Conservation (phyloP, 2,888 invertebrate genomes). For the Blastobasis adustella region DNA sequence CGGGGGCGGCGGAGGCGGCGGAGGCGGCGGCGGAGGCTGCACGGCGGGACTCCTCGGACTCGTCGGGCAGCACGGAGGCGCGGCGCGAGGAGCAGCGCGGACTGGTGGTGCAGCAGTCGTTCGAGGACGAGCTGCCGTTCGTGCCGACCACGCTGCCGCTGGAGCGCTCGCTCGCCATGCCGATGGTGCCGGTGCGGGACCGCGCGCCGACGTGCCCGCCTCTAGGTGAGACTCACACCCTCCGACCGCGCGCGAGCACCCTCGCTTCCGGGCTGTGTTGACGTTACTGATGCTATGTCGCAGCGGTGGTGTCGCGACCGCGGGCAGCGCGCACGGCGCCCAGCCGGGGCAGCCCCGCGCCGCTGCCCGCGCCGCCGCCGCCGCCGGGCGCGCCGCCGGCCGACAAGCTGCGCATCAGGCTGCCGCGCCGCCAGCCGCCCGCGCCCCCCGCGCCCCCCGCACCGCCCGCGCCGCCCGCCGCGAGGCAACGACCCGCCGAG, state of each 20-base stretch:
- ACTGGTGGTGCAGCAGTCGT: slow-evolving; percentile 87
- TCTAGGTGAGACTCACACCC: not conserved
- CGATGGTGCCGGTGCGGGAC: slow-evolving; percentile 83
- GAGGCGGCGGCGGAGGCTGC: slow-evolving; percentile 17
- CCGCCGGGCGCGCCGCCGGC: slow-evolving; percentile 24
- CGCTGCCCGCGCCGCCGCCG: slow-evolving; percentile 22
- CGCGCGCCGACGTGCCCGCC: slow-evolving; percentile 39
- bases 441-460: slow-evolving; percentile 33
- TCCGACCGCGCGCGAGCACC: slow-evolving; percentile 7
- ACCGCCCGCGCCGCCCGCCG: slow-evolving; percentile 20
- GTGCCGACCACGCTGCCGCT: slow-evolving; percentile 92
- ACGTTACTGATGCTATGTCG: slow-evolving; percentile 6
- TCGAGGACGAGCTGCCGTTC: slow-evolving; percentile 90
- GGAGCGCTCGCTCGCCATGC: slow-evolving; percentile 87
- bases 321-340: slow-evolving; percentile 77
- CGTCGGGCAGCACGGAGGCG: slow-evolving; percentile 80
- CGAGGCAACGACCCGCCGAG: slow-evolving; percentile 2
- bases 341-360: slow-evolving; percentile 15
- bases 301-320: slow-evolving; percentile 64
- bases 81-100: slow-evolving; percentile 77
- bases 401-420: slow-evolving; percentile 50
- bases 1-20: slow-evolving; percentile 14
- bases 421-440: slow-evolving; percentile 48
- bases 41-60: slow-evolving; percentile 78
- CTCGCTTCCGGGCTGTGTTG: slow-evolving; percentile 6